Conservation (phyloP, 2,113 vertebrate species). For the Aphyosemion australe region DNA sequence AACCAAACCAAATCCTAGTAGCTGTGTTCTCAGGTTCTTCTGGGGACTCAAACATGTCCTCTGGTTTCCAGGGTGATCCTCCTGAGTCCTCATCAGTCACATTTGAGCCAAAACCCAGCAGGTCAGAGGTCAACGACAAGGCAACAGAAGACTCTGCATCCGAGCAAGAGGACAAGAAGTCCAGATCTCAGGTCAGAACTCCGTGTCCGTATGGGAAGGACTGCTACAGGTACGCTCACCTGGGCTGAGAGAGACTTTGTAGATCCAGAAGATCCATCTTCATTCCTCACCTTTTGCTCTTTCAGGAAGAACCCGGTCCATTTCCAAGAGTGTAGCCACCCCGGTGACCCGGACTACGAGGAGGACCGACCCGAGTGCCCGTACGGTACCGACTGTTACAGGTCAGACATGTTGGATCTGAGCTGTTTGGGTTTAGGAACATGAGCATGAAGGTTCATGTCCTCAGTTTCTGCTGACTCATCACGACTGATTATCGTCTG, state of each 20-base stretch:
- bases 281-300: neutral
- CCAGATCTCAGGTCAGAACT: neutral
- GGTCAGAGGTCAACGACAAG: neutral
- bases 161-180: neutral
- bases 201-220: conserved; percentile 75
- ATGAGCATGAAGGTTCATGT: too few relatives aligned
- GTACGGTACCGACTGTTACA: conserved; percentile 79
- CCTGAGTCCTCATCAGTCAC: neutral
- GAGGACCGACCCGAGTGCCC: conserved; percentile 74
- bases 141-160: neutral
- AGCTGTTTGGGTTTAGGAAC: neutral
- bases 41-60: neutral
- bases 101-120: neutral
- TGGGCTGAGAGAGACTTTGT: neutral
- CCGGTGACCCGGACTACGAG: conserved; percentile 71
- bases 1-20: neutral
- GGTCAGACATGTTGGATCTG: conserved; percentile 48
- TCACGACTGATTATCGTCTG: neutral
- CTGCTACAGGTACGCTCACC: conserved; percentile 77
- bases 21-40: too few relatives aligned
- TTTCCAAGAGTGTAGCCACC: conserved; percentile 79
- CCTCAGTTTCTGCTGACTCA: too few relatives aligned
- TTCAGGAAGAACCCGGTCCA: conserved; percentile 79
- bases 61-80: conserved; percentile 14
- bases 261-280: neutral